Evolutionary conservation across 2,113 vertebrate genomes (phyloP).

Genomic region (Hyla sarda): DNA sequence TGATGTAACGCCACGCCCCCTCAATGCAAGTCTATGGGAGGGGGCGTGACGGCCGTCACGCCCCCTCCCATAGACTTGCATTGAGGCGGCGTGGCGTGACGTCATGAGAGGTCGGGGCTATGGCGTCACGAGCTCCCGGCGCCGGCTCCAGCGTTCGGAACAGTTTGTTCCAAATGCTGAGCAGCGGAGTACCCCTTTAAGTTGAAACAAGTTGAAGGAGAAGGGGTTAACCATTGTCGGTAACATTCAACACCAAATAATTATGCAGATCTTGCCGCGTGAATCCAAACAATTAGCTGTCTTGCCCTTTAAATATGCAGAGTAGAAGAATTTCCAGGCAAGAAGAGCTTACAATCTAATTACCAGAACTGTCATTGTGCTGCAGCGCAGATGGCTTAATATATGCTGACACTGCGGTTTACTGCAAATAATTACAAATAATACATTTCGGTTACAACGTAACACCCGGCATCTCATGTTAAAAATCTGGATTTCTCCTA

Average conservation of each 20-base stretch:
- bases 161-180: too few species aligned
- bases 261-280: not conserved
- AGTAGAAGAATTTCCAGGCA: not conserved
- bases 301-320: constrained; percentile 10
- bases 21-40: too few species aligned
- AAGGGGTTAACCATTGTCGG: not conserved
- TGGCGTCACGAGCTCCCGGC: too few species aligned
- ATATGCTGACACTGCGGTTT: not conserved
- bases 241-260: not conserved
- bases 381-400: not conserved
- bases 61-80: too few species aligned
- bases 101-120: too few species aligned
- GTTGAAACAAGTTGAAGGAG: too few species aligned
- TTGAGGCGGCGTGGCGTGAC: too few species aligned
- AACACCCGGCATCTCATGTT: not conserved
- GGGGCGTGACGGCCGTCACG: too few species aligned
- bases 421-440: not conserved
- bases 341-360: constrained; percentile 19
- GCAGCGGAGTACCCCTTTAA: too few species aligned
- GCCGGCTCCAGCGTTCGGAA: too few species aligned
- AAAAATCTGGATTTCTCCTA: not conserved
- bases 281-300: not conserved
- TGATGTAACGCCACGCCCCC: too few species aligned
- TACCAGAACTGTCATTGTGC: not conserved
- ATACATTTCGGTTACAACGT: not conserved